These are phyloP conservation scores for Cyclophora punctaria DNA, from an alignment of 2,888 invertebrate species.

Conservation along the genomic window DNA sequence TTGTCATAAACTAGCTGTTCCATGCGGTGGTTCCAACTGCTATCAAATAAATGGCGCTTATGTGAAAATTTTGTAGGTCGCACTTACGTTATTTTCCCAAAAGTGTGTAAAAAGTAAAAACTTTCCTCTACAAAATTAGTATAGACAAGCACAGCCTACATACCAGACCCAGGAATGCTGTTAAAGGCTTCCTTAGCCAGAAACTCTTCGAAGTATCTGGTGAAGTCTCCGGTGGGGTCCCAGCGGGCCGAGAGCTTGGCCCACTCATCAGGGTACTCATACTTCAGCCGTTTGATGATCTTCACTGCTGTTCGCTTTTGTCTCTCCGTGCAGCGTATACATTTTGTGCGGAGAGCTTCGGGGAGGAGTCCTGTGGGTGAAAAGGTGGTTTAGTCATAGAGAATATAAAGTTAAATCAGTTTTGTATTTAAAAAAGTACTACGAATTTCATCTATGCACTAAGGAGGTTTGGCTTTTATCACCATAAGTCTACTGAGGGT, in stretches of 20 bases:
- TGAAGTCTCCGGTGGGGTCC: conserved; percentile 81
- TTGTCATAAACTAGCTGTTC: too few species aligned
- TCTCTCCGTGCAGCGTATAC: conserved; percentile 78
- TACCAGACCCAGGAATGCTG: conserved; percentile 48
- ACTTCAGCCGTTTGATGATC: conserved; percentile 78
- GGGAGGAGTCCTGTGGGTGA: conserved; percentile 77
- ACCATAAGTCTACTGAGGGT: too few species aligned
- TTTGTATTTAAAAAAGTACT: too few species aligned
- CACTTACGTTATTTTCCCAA: too few species aligned
- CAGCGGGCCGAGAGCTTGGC: conserved; percentile 78
- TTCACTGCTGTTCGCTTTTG: conserved; percentile 81
- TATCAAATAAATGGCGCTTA: too few species aligned
- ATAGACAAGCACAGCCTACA: conserved; percentile 8
- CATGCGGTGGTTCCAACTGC: too few species aligned
- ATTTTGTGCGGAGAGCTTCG: conserved; percentile 80
- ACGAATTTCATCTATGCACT: too few species aligned
- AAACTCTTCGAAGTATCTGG: conserved; percentile 62
- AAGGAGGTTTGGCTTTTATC: too few species aligned
- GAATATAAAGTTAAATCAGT: too few species aligned
- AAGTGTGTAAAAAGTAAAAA: too few species aligned
- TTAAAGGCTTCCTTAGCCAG: conserved; percentile 57
- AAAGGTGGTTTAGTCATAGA: neutral
- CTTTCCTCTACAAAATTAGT: too few species aligned
- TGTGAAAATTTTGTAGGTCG: too few species aligned
- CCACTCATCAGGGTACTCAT: conserved; percentile 80